A percentile compares a stretch with the other conserved stretches of the same genome.
These are phyloP conservation scores for Cydia splendana DNA, from an alignment of 1,140 invertebrate species.

Conservation along the genomic window DNA sequence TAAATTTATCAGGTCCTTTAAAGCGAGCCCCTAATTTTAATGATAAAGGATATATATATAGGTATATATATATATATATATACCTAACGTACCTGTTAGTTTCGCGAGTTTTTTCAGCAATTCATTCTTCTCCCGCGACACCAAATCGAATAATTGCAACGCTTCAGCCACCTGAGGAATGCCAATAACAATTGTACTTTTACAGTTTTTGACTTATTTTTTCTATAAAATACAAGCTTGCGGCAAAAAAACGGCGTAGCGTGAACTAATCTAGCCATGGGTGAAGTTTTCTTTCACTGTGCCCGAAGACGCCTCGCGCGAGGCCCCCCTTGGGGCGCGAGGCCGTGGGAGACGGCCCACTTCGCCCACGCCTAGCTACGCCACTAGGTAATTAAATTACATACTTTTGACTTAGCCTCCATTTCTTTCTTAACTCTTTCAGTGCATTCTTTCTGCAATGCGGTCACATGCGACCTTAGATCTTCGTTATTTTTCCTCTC, in stretches of 20 bases:
- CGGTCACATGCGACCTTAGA: constrained; percentile 51
- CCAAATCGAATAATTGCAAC: constrained; percentile 67
- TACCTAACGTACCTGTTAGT: constrained; percentile 52
- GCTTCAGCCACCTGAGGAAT: constrained; percentile 69
- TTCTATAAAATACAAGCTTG: too few species aligned
- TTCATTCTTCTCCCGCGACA: constrained; percentile 64
- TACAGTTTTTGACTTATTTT: neutral
- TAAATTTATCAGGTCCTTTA: too few species aligned
- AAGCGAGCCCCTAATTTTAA: too few species aligned
- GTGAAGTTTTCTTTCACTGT: too few species aligned
- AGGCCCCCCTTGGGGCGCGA: too few species aligned
- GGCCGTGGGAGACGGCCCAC: too few species aligned
- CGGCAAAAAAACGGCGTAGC: too few species aligned
- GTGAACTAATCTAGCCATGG: too few species aligned
- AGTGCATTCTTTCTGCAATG: constrained; percentile 58
- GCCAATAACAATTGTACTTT: neutral
- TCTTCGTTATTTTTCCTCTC: constrained; percentile 64
- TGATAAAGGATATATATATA: constrained; percentile 13
- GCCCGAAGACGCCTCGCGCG: too few species aligned
- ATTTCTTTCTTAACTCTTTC: constrained; percentile 60
- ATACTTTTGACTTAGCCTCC: constrained; percentile 71
- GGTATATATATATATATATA: too few species aligned
- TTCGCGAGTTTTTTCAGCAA: constrained; percentile 58
- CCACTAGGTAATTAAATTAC: too few species aligned
- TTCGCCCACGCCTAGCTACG: too few species aligned